These are phyloP conservation scores for Unio delphinus DNA, from an alignment of 2,888 invertebrate species.

Conservation along the genomic window DNA sequence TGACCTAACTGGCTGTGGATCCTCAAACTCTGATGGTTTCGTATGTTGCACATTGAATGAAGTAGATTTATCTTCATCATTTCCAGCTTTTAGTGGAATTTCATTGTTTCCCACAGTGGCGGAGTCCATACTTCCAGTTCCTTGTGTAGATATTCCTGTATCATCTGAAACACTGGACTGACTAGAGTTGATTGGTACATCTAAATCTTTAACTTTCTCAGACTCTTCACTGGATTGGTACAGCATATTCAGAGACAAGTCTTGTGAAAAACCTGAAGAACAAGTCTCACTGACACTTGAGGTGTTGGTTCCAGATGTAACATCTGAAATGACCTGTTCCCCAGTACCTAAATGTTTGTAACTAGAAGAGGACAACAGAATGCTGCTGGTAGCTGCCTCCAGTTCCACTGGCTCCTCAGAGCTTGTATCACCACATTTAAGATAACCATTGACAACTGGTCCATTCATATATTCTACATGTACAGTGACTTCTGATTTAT, in stretches of 20 bases:
- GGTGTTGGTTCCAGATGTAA: neutral
- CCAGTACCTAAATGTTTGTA: neutral
- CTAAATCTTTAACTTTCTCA: too few species aligned
- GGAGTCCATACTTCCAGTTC: too few species aligned
- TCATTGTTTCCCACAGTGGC: too few species aligned
- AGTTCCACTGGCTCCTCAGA: neutral
- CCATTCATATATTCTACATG: neutral
- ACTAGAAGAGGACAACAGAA: neutral
- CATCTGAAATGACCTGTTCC: neutral
- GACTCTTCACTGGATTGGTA: too few species aligned
- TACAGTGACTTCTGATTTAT: neutral
- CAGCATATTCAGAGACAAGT: too few species aligned
- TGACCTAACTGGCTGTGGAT: constrained; percentile 4
- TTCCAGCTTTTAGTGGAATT: neutral
- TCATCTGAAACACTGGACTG: too few species aligned
- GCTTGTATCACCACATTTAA: neutral
- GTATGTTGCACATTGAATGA: neutral
- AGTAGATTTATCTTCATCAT: constrained; percentile 2
- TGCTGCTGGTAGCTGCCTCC: neutral
- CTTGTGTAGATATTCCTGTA: too few species aligned
- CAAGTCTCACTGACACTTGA: neutral
- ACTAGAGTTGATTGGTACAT: too few species aligned
- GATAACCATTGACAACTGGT: neutral
- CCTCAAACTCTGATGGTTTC: neutral
- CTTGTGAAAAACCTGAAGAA: neutral